A percentile compares a stretch with the other conserved stretches of the same genome.
Evolutionary conservation across 2,113 vertebrate genomes (phyloP).

Genomic region (Ranitomeya variabilis): DNA sequence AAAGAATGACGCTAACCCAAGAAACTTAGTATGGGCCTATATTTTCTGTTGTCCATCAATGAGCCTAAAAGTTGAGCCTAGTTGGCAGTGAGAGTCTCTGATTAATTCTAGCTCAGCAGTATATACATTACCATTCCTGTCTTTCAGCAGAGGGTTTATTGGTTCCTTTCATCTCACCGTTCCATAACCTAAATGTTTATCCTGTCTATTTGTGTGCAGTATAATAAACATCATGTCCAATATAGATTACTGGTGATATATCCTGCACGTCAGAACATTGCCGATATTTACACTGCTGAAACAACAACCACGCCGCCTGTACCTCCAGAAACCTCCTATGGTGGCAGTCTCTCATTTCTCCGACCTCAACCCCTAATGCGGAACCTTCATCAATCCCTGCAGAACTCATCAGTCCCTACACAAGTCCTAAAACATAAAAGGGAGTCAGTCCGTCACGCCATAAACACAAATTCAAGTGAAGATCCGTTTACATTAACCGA

Average conservation of each 20-base stretch:
- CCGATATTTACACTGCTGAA: background rate
- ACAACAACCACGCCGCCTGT: background rate
- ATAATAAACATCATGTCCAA: background rate
- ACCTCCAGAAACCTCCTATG: background rate
- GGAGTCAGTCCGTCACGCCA: too few relatives aligned
- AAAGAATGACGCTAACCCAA: too few relatives aligned
- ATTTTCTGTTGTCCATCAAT: background rate
- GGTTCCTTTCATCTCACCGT: background rate
- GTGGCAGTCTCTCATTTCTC: background rate
- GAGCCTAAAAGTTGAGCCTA: background rate
- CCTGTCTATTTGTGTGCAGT: background rate
- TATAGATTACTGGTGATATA: slow-evolving; percentile 7
- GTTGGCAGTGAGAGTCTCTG: background rate
- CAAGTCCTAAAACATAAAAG: too few relatives aligned
- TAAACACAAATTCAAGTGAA: too few relatives aligned
- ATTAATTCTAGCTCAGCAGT: background rate
- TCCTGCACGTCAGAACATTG: background rate
- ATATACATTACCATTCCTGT: background rate
- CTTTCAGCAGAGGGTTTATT: background rate
- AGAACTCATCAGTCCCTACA: too few relatives aligned
- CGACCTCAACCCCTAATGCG: background rate
- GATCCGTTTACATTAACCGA: too few relatives aligned
- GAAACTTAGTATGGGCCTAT: background rate
- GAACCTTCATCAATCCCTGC: too few relatives aligned
- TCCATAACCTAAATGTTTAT: slow-evolving; percentile 5